A percentile compares a stretch with the other conserved stretches of the same genome.
Evolutionary conservation across 2,797 vertebrate genomes (phyloP).

Genomic region (Pseudotriccus pelzelni): DNA sequence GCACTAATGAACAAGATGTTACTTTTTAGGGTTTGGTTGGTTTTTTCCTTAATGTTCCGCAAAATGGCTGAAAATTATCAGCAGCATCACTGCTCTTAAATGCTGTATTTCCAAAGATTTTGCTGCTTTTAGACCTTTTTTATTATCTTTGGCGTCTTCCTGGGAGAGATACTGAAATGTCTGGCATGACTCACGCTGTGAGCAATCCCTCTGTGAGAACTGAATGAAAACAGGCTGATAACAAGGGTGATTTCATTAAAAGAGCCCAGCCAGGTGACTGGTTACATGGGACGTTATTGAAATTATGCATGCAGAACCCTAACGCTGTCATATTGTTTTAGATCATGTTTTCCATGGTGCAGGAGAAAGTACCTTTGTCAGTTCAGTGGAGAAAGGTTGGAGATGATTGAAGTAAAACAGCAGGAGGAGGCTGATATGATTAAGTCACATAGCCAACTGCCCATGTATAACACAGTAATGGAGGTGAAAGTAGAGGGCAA

Average conservation of each 20-base stretch:
- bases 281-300: neutral
- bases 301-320: slow-evolving; percentile 38
- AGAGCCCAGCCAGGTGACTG: neutral
- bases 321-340: neutral
- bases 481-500: slow-evolving; percentile 59
- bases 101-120: neutral
- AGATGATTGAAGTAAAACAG: slow-evolving; percentile 60
- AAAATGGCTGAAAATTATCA: neutral
- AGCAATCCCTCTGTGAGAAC: slow-evolving; percentile 40
- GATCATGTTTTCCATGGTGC: neutral
- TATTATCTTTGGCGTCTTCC: slow-evolving; percentile 12
- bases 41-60: neutral
- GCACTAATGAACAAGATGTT: neutral
- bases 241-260: slow-evolving; percentile 39
- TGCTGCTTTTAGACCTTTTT: neutral
- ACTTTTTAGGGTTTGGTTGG: neutral
- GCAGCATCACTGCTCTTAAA: neutral
- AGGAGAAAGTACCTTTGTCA: slow-evolving; percentile 41
- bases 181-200: slow-evolving; percentile 7
- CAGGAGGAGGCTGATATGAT: slow-evolving; percentile 34
- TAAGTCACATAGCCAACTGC: slow-evolving; percentile 49
- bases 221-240: slow-evolving; percentile 39
- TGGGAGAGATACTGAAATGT: neutral
- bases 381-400: slow-evolving; percentile 47
- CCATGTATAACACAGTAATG: slow-evolving; percentile 43